Evolutionary conservation across 1,140 invertebrate genomes (phyloP), one percentile per base, ranked within the genome.

Genomic region (Trichogramma pretiosum): DNA sequence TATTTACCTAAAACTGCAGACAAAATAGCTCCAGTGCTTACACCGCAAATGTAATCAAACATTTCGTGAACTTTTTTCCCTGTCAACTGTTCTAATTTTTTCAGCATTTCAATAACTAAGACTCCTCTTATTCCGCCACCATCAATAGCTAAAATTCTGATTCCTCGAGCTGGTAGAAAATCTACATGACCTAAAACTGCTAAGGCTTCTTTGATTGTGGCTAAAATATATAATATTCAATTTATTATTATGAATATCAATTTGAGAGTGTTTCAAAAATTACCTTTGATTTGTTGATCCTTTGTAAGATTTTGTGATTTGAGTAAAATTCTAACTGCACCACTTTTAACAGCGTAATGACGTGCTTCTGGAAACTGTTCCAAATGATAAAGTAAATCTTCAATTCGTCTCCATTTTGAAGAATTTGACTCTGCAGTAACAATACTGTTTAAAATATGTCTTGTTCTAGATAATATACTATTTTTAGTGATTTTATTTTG

Each of bases 11-110:
- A 68, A 44, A 80, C 74, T 55, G 78, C 76, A 8, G 81, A 79
- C 14, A 88, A 72, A 54, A 89, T 86, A 11, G 85, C 83, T 37
- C 91, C 91, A 3, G 92, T 94, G 61, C 87, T 92, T 11, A 95
- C 91, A 8, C 93, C 93, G 61, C 88, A 87, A 55, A 96, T 85
- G 50, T 87, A 87, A 70, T 96, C 93, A 72, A 96, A 96, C 64
- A 85, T 68, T 55, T 85, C 78, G 56, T 78, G 64, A 17, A 83
- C 75, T 51, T 64, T 71, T 54, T 79, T 77, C 1, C 82, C 81
- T 18, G 83, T 85, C 5, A 83, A 56, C 53, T 78, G 67, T 69
- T 93, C 88, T 11, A 93, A 64, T 55, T 83, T 80, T 48, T 81
- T 78, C 32, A 93, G 64, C 61, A 91, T 82, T 70, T 89, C 82